phyloP scores from a whole-genome alignment of 2,113 vertebrate species.

The Paralichthys olivaceus region DNA sequence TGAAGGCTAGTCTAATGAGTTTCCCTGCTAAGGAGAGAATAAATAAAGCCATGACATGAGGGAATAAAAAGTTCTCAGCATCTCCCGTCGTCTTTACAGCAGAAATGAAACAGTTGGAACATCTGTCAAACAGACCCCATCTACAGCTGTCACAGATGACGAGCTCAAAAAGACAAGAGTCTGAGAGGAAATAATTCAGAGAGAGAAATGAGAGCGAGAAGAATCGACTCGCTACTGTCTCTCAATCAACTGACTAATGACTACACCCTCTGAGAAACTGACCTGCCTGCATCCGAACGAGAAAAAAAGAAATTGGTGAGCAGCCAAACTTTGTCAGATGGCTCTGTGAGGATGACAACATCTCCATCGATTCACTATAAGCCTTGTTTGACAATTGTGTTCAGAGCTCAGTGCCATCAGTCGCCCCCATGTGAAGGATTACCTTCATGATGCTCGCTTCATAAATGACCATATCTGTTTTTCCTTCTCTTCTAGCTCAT shows the following conservation, averaged over 20 bases:
- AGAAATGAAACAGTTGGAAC: neutral
- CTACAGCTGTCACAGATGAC: neutral
- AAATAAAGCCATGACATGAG: neutral
- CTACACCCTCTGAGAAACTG: neutral
- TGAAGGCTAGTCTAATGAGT: neutral
- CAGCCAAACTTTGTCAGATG: neutral
- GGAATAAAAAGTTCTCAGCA: neutral
- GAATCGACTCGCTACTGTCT: neutral
- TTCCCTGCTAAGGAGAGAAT: neutral
- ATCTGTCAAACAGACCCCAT: constrained; percentile 10
- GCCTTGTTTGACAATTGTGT: neutral
- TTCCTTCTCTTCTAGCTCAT: no score
- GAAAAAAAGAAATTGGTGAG: neutral
- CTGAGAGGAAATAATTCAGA: neutral
- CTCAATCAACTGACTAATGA: neutral
- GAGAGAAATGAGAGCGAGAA: neutral
- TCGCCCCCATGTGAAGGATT: neutral
- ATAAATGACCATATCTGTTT: no score
- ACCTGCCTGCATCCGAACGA: neutral
- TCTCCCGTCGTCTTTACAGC: neutral
- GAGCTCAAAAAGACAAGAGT: neutral
- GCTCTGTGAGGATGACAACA: neutral
- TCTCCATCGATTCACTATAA: neutral
- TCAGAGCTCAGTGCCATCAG: neutral
- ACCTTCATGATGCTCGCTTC: neutral